Evolutionary conservation across 2,113 vertebrate species (phyloP).

Genomic region (Leptosomus discolor): DNA sequence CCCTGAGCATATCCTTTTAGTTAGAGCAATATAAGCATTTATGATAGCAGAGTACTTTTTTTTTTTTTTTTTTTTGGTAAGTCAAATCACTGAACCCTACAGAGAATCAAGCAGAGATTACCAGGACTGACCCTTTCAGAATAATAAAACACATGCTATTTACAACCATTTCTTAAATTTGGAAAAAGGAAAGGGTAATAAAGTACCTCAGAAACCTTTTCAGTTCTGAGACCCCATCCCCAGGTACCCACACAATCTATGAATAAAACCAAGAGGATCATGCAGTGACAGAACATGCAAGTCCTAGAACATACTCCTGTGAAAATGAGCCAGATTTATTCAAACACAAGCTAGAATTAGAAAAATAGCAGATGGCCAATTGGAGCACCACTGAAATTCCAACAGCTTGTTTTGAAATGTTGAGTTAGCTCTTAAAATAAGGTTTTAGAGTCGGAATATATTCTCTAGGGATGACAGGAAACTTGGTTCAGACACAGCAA

Average conservation of each 20-base stretch:
- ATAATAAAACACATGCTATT: not conserved
- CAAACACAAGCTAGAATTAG: conserved; percentile 25
- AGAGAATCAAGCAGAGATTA: not conserved
- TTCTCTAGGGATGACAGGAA: not conserved
- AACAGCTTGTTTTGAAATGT: conserved; percentile 15
- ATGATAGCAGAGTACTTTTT: not conserved
- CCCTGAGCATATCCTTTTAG: not conserved
- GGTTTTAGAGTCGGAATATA: not conserved
- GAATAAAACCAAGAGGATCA: conserved; percentile 1
- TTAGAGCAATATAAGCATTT: not conserved
- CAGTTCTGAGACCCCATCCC: not conserved
- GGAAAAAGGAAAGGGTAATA: not conserved
- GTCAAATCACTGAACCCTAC: not conserved
- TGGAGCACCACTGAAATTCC: not conserved
- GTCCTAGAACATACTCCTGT: not conserved
- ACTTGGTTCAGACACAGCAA: not conserved
- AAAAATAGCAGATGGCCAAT: conserved; percentile 50
- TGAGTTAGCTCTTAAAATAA: conserved; percentile 34
- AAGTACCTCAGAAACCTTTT: not conserved
- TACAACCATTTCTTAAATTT: not conserved
- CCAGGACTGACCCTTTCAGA: not conserved
- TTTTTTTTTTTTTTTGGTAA: not conserved
- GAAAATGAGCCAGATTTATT: conserved; percentile 16
- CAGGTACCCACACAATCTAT: not conserved
- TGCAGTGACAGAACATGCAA: not conserved